These are phyloP conservation scores for Thamnophis elegans DNA, from an alignment of 2,797 vertebrate genomes.

Conservation along the genomic window DNA sequence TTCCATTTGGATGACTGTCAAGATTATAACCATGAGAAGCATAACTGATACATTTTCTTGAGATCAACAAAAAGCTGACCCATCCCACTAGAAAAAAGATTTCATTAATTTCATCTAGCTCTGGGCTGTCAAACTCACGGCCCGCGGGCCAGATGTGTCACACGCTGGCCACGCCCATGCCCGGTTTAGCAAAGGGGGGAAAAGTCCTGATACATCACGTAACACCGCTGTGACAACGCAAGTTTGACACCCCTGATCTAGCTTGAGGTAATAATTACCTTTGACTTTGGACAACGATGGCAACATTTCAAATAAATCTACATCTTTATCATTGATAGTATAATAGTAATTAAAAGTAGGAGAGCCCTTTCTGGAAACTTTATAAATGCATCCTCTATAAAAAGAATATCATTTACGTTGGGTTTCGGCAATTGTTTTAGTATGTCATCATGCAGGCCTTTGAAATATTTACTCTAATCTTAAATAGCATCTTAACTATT, in stretches of 20 bases:
- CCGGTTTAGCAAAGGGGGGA: no score
- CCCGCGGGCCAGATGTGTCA: no score
- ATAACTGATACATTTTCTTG: neutral
- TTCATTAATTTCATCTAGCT: constrained; percentile 22
- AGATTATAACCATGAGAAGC: constrained; percentile 5
- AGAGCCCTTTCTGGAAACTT: neutral
- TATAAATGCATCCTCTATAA: neutral
- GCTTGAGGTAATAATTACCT: neutral
- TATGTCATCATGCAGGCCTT: neutral
- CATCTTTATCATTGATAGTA: neutral
- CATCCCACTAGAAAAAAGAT: neutral
- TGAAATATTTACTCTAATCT: neutral
- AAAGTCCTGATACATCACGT: no score
- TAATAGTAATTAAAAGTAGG: neutral
- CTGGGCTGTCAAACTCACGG: no score
- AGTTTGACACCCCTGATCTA: neutral
- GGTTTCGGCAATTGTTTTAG: neutral
- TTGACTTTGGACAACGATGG: no score
- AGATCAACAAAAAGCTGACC: constrained; percentile 4
- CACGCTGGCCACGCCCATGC: no score
- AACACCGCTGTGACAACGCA: no score
- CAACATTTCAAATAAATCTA: constrained; percentile 3
- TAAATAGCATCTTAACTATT: constrained; percentile 1
- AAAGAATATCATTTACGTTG: neutral
- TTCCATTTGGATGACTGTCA: constrained; percentile 29